These are phyloP conservation scores for Parnassius apollo DNA, from an alignment of 2,888 invertebrate species.

Conservation along the genomic window DNA sequence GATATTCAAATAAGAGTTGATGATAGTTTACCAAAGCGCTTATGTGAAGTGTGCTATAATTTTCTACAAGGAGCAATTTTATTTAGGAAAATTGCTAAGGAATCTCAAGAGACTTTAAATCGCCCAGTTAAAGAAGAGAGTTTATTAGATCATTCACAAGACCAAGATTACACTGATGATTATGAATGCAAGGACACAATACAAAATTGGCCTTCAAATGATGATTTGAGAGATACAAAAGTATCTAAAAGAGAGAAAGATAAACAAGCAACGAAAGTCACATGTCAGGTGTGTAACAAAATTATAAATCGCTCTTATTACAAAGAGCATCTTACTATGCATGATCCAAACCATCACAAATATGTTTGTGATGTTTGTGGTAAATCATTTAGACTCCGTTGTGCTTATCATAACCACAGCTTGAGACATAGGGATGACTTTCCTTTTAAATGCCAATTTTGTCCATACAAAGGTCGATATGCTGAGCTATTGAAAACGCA, in stretches of 20 bases:
- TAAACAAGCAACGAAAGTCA: slow-evolving; percentile 38
- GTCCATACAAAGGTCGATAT: slow-evolving; percentile 46
- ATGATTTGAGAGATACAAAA: slow-evolving; percentile 21
- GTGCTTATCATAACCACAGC: slow-evolving; percentile 48
- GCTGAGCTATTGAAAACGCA: slow-evolving; percentile 44
- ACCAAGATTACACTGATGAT: slow-evolving; percentile 21
- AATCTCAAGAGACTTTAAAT: slow-evolving; percentile 47
- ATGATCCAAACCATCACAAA: slow-evolving; percentile 44
- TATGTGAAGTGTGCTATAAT: slow-evolving; percentile 54
- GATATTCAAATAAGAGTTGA: slow-evolving; percentile 47
- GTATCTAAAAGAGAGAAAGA: slow-evolving; percentile 22
- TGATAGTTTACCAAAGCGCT: slow-evolving; percentile 50
- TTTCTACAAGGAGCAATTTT: slow-evolving; percentile 51
- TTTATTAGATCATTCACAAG: slow-evolving; percentile 23
- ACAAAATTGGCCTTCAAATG: slow-evolving; percentile 24
- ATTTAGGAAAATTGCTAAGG: slow-evolving; percentile 55
- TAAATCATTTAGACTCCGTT: slow-evolving; percentile 44
- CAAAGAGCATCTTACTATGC: slow-evolving; percentile 45
- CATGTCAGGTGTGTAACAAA: slow-evolving; percentile 44
- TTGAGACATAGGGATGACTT: slow-evolving; percentile 44
- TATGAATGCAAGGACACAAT: slow-evolving; percentile 25
- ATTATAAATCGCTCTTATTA: slow-evolving; percentile 42
- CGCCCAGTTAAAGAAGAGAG: slow-evolving; percentile 35
- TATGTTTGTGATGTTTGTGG: slow-evolving; percentile 49
- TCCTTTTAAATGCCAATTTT: slow-evolving; percentile 43